Evolutionary conservation across 1,140 invertebrate genomes (phyloP).

Genomic region (Euura lappo): DNA sequence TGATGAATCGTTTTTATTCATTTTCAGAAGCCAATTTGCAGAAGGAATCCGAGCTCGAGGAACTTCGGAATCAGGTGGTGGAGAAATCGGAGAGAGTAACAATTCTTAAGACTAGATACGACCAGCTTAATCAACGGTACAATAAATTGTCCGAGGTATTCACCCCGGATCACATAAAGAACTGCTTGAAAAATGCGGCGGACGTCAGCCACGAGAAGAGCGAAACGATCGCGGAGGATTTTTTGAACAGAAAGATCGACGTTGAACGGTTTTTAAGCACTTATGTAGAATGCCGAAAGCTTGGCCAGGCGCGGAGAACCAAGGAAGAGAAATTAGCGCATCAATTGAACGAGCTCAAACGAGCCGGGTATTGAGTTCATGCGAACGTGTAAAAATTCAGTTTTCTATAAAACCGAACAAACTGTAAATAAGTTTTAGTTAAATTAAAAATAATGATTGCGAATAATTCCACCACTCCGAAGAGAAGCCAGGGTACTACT

Average conservation of each 20-base stretch:
- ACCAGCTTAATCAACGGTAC: conserved; percentile 71
- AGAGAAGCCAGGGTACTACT: too few relatives aligned
- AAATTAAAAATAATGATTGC: conserved; percentile 40
- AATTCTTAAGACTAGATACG: conserved; percentile 73
- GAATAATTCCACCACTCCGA: background rate
- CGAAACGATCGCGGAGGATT: conserved; percentile 76
- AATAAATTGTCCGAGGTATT: conserved; percentile 75
- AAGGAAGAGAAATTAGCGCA: conserved; percentile 79
- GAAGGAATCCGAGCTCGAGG: conserved; percentile 70
- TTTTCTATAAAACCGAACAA: conserved; percentile 40
- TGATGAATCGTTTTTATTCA: conserved; percentile 17
- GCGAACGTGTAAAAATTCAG: conserved; percentile 28
- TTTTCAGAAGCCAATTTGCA: conserved; percentile 69
- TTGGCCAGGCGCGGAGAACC: conserved; percentile 74
- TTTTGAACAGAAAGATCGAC: conserved; percentile 75
- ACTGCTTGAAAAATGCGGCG: conserved; percentile 67
- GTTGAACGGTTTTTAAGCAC: conserved; percentile 75
- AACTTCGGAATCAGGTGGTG: conserved; percentile 67
- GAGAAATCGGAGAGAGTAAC: conserved; percentile 70
- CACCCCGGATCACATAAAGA: conserved; percentile 75
- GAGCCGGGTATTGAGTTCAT: conserved; percentile 63
- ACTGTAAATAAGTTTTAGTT: conserved; percentile 51
- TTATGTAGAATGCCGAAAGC: conserved; percentile 72
- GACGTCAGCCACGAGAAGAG: conserved; percentile 75
- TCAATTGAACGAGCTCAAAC: conserved; percentile 72